Base-by-base conservation (phyloP, 2,113 vertebrate genomes). In the Lamprologus ornatipinnis region DNA sequence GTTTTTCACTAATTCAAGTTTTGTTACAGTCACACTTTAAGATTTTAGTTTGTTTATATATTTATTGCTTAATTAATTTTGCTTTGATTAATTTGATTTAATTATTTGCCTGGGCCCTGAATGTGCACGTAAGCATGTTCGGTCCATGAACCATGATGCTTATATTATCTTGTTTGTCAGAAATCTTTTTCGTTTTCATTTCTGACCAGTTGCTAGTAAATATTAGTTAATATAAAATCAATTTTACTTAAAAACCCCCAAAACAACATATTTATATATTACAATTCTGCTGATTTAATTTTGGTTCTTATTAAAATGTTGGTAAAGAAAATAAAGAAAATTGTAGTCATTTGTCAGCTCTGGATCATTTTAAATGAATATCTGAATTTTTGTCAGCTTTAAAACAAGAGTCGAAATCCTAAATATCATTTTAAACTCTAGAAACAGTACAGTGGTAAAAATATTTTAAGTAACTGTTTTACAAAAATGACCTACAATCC, bases 141-240 rank as follows among this genome's bases (percentile, higher is more conserved):
- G 1, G 37, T 45, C 21, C 21, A 73, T 42, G 12, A 73, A 73
- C 35, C 13, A 6, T 4, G 13, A 73, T 6, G 68, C 21, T 45
- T 45, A 42, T 73, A 9, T 45, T 70, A 42, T 4, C 65, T 28
- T 15, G 8, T 47, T 73, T 73, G 68, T 11, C 68, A 75, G 40
- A 47, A 75, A 28, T 75, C 4, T 47, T 17, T 75, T 75, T 47
- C 11, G 13, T 4, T 47, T 45, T 45, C 13, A 73, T 73, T 73
- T 73, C 68, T 73, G 40, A 42, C 40, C 68, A 73, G 68, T 73
- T 45, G 13, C 21, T 73, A 75, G 6, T 45, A 45, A 73, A 73
- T 1, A 45, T 49, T 47, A 19, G 42, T 49, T 78, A 49, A 47
- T 17, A 15, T 45, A 11, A 75, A 75, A 17, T 45, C 14, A 5